Evolutionary conservation across 2,797 vertebrate genomes (phyloP), one percentile per base, ranked within the genome.

Genomic region (Rhodeus uyekii): DNA sequence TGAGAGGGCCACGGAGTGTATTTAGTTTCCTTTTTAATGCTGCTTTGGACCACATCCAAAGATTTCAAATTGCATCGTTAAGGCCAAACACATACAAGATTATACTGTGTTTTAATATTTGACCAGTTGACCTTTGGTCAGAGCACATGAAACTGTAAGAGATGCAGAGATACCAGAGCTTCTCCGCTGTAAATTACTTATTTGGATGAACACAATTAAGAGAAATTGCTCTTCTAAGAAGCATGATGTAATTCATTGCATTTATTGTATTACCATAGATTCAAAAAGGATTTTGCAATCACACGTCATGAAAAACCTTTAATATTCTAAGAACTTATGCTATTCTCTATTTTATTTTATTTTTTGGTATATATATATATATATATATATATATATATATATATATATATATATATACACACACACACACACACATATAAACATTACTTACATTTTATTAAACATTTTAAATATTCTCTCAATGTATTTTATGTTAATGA

Each of bases 21-120:
- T 87, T 83, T 69, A 87, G 87, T 92, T 92, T 90, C 90, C 90
- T 90, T 89, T 93, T 93, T 92, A 92, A 93, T 91, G 89, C 86
- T 87, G 86, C 83, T 83, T 87, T 90, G 71, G 88, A 86, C 27
- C 3, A 55, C 60, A 79, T 78, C 83, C 87, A 87, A 48, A 44
- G 4, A 67, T 81, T 78, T 80, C 64, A 78, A 83, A 76, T 22
- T 4, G 18, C 63, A 32, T 64, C 22, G n/a, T 63, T 64, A 82
- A 81, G 83, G 65, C 68, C 86, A 75, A 75, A 84, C 61, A 60
- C 65, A 84, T 79, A 81, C 79, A 58, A 76, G 55, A 55, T 82
- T 81, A 75, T 77, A 80, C 55, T 76, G 76, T 65, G 81, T 75
- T 81, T 53, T 83, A 80, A 82, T 84, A 84, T 86, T 67, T 84